Evolutionary conservation across 2,797 vertebrate genomes (phyloP), one percentile per base, ranked within the genome.

Genomic region (Clarias pachynema): DNA sequence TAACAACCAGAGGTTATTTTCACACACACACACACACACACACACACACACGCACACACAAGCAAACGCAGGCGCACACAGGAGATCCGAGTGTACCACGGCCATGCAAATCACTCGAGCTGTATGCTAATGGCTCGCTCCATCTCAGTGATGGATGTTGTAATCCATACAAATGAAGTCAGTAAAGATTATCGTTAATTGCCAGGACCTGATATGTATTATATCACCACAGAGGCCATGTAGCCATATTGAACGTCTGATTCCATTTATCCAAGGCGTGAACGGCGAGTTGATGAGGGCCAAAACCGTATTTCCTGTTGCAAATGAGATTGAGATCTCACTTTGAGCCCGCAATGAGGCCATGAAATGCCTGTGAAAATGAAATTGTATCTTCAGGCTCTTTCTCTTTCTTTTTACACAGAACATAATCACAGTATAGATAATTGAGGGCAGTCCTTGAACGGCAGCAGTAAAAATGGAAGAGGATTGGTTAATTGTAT

Each of bases 361-460:
- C 65, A 37, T 77, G 66, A 82, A 88, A 80, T 31, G 14, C 83
- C 56, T 69, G 84, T 44, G 63, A 78, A 87, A 85, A 84, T 83
- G 65, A 84, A 86, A 86, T 85, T 86, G 89, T 90, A 90, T 88
- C 84, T 84, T 14, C 26, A 26, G 66, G 44, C 75, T 79, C 40
- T 49, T 79, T 62, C 65, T n/a, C 40, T 62, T 74, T 82, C 65
- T 86, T 29, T 29, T 79, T 68, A 84, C 31, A 29, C 82, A 87
- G 89, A 88, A 90, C 90, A 89, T 87, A 88, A 88, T 87, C 87
- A 87, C 85, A 85, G 60, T 89, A 75, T 89, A 74, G 89, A 75
- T 90, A 88, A 90, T 84, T 90, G 90, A 91, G 89, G 90, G 91
- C 84, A 86, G 86, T 90, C 89, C 90, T 91, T 89, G 84, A 92